phyloP scores from a whole-genome alignment of 2,888 invertebrate genomes.

The Thymelicus acteon region DNA sequence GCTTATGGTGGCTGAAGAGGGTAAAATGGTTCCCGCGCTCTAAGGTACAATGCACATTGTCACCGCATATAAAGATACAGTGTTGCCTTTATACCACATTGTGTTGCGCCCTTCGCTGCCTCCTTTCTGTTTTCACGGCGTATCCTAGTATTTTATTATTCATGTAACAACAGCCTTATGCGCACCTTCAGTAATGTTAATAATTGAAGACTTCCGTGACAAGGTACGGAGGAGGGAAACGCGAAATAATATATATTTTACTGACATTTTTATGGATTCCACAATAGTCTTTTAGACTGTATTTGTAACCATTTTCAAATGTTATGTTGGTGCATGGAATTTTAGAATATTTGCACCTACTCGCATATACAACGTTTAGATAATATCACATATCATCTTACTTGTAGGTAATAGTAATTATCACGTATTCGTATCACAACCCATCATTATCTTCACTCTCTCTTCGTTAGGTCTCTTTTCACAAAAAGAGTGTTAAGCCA shows the following conservation, averaged over 20 bases:
- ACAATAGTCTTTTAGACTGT: constrained; percentile 40
- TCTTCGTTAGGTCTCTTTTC: too few relatives aligned
- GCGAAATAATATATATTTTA: constrained; percentile 54
- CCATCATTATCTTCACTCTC: too few relatives aligned
- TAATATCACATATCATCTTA: too few relatives aligned
- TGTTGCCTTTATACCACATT: constrained; percentile 81
- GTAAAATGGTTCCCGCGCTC: constrained; percentile 42
- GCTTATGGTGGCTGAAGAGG: constrained; percentile 46
- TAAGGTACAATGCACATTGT: constrained; percentile 80
- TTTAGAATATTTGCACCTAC: background rate
- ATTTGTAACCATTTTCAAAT: constrained; percentile 20
- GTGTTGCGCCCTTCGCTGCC: constrained; percentile 74
- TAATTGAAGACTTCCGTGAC: constrained; percentile 77
- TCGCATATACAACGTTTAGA: too few relatives aligned
- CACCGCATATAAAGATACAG: constrained; percentile 78
- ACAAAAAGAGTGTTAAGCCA: too few relatives aligned
- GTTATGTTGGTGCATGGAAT: constrained; percentile 15
- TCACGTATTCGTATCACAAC: too few relatives aligned
- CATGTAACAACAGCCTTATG: constrained; percentile 75
- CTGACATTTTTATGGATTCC: constrained; percentile 44
- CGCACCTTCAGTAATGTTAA: constrained; percentile 73
- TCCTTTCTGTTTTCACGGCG: constrained; percentile 74
- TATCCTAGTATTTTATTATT: constrained; percentile 79
- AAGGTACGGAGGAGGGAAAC: constrained; percentile 55
- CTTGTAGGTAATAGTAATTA: too few relatives aligned